A percentile compares a stretch with the other conserved stretches of the same genome.
These are phyloP conservation scores for Scotopteryx bipunctaria DNA, from an alignment of 2,888 invertebrate species.

Conservation along the genomic window DNA sequence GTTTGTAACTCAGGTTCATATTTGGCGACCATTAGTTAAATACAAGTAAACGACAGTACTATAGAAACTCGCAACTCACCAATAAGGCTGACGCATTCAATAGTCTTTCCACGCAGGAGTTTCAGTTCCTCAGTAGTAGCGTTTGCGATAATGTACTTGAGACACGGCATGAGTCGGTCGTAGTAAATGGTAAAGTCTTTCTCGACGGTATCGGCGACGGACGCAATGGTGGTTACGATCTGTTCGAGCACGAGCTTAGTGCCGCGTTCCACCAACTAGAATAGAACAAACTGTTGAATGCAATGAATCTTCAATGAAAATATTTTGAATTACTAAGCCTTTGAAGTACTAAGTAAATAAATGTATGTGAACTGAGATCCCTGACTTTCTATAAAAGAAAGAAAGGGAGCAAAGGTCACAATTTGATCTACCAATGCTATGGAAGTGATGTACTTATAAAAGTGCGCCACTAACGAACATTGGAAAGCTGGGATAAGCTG, in stretches of 20 bases:
- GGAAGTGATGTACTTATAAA: slow-evolving; percentile 67
- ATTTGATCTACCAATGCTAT: slow-evolving; percentile 77
- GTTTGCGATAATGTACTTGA: slow-evolving; percentile 98
- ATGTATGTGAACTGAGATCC: slow-evolving; percentile 79
- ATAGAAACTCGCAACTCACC: slow-evolving; percentile 77
- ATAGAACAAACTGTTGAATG: slow-evolving; percentile 16
- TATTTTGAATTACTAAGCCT: not conserved
- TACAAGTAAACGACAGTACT: not conserved
- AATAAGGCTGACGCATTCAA: slow-evolving; percentile 99
- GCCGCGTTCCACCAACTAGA: slow-evolving; percentile 93
- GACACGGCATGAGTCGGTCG: slow-evolving; percentile 95
- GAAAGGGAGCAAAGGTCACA: slow-evolving; percentile 75
- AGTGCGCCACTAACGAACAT: slow-evolving; percentile 79
- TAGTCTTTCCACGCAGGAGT: slow-evolving; percentile 97
- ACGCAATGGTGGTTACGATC: slow-evolving; percentile 98
- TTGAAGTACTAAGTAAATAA: not conserved
- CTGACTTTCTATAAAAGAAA: slow-evolving; percentile 61
- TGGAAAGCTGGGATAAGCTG: slow-evolving; percentile 46
- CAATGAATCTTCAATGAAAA: no score
- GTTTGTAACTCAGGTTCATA: no score
- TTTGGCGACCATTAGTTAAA: no score
- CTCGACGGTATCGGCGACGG: slow-evolving; percentile 98
- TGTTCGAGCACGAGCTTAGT: slow-evolving; percentile 98
- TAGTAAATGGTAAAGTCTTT: slow-evolving; percentile 98
- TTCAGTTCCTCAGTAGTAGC: slow-evolving; percentile 94